phyloP scores from a whole-genome alignment of 2,113 vertebrate species.

The Petrocephalus microphthalmus region DNA sequence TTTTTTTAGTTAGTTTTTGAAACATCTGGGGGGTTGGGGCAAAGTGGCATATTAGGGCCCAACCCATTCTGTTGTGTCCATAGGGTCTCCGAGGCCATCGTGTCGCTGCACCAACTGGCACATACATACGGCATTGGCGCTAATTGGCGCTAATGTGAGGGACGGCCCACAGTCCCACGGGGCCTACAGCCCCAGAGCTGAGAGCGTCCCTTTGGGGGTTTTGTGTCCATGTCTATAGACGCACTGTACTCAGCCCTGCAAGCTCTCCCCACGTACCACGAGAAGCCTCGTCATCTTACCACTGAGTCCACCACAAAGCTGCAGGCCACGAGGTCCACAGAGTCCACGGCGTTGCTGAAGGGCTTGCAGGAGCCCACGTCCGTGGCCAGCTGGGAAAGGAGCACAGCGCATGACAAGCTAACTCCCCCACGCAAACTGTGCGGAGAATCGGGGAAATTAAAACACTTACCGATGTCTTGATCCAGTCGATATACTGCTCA shows the following conservation, averaged over 20 bases:
- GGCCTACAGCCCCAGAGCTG: neutral
- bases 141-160: neutral
- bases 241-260: neutral
- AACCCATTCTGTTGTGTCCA: constrained; percentile 1
- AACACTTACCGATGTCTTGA: constrained; percentile 76
- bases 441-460: neutral
- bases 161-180: neutral
- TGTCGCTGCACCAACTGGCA: neutral
- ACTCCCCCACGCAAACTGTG: neutral
- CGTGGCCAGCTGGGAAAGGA: constrained; percentile 63
- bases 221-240: neutral
- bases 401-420: neutral
- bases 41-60: neutral
- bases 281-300: constrained; percentile 60
- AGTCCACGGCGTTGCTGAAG: constrained; percentile 82
- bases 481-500: constrained; percentile 77
- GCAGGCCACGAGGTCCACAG: constrained; percentile 74
- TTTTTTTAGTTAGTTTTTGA: neutral
- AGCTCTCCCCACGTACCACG: neutral
- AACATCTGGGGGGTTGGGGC: neutral
- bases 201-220: neutral
- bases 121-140: neutral
- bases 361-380: constrained; percentile 85
- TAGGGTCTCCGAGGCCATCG: neutral
- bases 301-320: constrained; percentile 77